Evolutionary conservation across 2,888 invertebrate genomes (phyloP), one percentile per base, ranked within the genome.

Genomic region (Stenichneumon culpator): DNA sequence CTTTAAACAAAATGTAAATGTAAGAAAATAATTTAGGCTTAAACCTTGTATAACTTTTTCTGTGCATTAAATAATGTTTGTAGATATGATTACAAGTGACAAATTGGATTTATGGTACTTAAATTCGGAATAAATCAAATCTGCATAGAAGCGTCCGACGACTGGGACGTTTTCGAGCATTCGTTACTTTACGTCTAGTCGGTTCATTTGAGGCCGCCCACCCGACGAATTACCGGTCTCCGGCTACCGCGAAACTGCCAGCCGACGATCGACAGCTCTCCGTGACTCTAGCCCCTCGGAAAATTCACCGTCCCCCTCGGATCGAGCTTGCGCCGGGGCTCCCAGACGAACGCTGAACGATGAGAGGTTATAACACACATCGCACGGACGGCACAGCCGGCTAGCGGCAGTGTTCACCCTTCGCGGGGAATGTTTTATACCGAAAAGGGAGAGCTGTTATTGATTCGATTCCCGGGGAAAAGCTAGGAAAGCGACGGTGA

Each of bases 391-490:
- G 25, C 54, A 25, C 14, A 57, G 44, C 60, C 50, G 47, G 47
- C 39, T 44, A 44, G 3, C 82, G 14, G 74, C 19, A 52, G 44
- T 54, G 32, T 73, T 81, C 79, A 79, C 88, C 88, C 87, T 80
- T 89, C 68, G 88, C 83, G 44, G 69, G 50, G 86, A 88, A 86
- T 91, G 89, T 90, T 91, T 92, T 89, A 89, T 89, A 87, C 88
- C 82, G 89, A 90, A 82, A 92, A 88, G 91, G 90, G 90, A 90
- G 90, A 57, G 57, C 92, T 91, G 91, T 92, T 93, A 93, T 93
- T 92, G 93, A 93, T 93, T 93, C 91, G 92, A 92, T 93, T 92
- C 91, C 90, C 92, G 89, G 92, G 92, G 92, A 93, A 93, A 92
- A 92, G 89, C 88, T 88, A 90, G 90, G 84, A 88, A 90, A 89